Conservation (phyloP, 1,140 invertebrate species). For the Triops cancriformis region DNA sequence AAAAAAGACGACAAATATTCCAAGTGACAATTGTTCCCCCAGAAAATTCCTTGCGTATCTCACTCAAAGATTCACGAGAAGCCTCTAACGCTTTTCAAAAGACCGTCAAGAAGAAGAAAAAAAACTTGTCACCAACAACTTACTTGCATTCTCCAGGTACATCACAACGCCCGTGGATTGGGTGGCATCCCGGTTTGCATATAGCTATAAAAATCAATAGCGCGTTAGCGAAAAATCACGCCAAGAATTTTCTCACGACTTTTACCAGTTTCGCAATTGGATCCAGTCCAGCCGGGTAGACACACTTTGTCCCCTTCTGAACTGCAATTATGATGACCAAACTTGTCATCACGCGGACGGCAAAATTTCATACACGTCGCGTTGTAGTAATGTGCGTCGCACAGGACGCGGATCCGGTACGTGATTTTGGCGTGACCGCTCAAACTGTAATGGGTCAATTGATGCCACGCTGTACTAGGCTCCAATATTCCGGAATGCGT, state of each 20-base stretch:
- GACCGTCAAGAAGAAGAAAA: not conserved
- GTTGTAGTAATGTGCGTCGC: conserved; percentile 42
- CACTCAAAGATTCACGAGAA: not conserved
- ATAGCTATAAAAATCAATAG: conserved; percentile 55
- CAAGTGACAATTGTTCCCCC: not conserved
- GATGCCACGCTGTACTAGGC: conserved; percentile 82
- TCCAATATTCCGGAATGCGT: conserved; percentile 82
- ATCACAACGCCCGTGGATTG: conserved; percentile 77
- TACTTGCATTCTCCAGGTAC: conserved; percentile 78
- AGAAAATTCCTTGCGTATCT: not conserved
- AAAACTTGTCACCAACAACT: not conserved
- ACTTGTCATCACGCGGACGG: conserved; percentile 36
- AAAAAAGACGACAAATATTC: not conserved
- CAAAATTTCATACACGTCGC: conserved; percentile 42
- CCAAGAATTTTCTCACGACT: not conserved
- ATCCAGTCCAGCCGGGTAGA: conserved; percentile 45
- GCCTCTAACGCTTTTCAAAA: not conserved
- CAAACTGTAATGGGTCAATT: conserved; percentile 58
- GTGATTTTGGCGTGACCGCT: conserved; percentile 39
- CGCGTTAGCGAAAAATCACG: not conserved
- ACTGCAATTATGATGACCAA: conserved; percentile 44
- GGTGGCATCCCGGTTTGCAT: conserved; percentile 80
- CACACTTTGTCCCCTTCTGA: conserved; percentile 37
- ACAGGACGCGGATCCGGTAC: conserved; percentile 42
- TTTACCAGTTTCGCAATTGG: conserved; percentile 43